Percentiles rank a stretch among this genome's conserved stretches.
phyloP scores from a whole-genome alignment of 2,113 vertebrate genomes.

The Psilopsiagon aurifrons region DNA sequence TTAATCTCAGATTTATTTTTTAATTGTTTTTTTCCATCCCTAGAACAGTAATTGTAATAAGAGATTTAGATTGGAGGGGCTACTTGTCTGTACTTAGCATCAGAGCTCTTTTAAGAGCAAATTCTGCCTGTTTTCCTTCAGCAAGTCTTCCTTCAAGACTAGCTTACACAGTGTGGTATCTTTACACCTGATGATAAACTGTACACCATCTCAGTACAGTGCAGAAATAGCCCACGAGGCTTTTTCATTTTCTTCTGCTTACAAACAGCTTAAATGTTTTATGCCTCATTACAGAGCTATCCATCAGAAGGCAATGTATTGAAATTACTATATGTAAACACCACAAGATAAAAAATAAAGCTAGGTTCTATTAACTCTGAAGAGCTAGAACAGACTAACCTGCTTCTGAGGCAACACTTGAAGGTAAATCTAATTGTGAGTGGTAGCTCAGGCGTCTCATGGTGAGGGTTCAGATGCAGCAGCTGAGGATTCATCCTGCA shows the following conservation, averaged over 20 bases:
- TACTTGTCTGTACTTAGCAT: not conserved
- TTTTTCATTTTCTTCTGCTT: not conserved
- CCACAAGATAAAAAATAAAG: not conserved
- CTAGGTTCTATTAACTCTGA: not conserved
- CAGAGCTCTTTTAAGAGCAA: not conserved
- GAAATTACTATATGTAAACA: rapidly evolving
- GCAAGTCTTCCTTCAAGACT: not conserved
- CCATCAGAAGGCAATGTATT: not conserved
- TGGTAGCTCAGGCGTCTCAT: not conserved
- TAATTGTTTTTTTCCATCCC: not conserved
- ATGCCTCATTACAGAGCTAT: rapidly evolving
- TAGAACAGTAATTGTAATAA: not conserved
- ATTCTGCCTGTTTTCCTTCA: not conserved
- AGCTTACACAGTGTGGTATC: not conserved
- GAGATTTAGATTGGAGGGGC: not conserved
- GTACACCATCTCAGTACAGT: not conserved
- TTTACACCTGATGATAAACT: not conserved
- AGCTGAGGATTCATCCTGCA: not conserved
- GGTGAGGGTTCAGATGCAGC: not conserved
- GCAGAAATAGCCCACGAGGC: not conserved
- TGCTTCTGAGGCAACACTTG: not conserved
- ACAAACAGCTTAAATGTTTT: not conserved
- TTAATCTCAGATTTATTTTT: not conserved
- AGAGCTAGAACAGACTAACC: rapidly evolving
- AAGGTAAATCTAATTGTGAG: not conserved